Evolutionary conservation across 2,888 invertebrate genomes (phyloP).

Genomic region (Mimumesa dahlbomi): DNA sequence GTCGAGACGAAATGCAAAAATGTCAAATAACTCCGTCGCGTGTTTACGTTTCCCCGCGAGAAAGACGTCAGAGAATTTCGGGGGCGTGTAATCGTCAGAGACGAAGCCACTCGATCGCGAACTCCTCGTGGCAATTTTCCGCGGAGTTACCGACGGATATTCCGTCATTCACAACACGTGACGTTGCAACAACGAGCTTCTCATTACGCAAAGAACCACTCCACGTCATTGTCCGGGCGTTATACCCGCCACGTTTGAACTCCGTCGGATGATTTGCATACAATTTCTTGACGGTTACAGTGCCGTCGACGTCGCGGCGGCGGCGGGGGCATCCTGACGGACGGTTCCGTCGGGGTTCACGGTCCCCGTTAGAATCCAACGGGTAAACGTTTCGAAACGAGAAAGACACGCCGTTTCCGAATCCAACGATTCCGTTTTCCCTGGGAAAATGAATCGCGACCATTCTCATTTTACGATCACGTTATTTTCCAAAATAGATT

Average conservation of each 20-base stretch:
- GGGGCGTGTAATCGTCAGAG: conserved; percentile 25
- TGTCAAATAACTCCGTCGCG: too few relatives aligned
- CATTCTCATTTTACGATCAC: too few relatives aligned
- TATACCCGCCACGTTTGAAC: conserved; percentile 18
- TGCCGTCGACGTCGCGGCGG: background rate
- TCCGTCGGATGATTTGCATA: conserved; percentile 31
- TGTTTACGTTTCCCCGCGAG: conserved; percentile 23
- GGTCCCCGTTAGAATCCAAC: too few relatives aligned
- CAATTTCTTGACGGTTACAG: conserved; percentile 25
- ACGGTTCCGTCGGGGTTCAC: too few relatives aligned
- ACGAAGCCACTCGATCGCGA: conserved; percentile 40
- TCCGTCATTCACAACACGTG: conserved; percentile 7
- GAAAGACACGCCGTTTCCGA: too few relatives aligned
- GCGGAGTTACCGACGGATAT: conserved; percentile 28
- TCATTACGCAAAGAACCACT: conserved; percentile 44
- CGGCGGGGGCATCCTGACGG: background rate
- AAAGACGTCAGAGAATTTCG: conserved; percentile 36
- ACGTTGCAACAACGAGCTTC: conserved; percentile 44
- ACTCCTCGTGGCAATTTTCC: conserved; percentile 42
- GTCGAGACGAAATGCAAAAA: background rate
- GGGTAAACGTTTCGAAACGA: too few relatives aligned
- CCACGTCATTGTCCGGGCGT: conserved; percentile 38
- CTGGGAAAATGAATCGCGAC: too few relatives aligned
- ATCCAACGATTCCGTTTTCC: too few relatives aligned
- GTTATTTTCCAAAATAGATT: too few relatives aligned